Evolutionary conservation across 1,140 invertebrate species (phyloP).

Genomic region (Atta colombica): DNA sequence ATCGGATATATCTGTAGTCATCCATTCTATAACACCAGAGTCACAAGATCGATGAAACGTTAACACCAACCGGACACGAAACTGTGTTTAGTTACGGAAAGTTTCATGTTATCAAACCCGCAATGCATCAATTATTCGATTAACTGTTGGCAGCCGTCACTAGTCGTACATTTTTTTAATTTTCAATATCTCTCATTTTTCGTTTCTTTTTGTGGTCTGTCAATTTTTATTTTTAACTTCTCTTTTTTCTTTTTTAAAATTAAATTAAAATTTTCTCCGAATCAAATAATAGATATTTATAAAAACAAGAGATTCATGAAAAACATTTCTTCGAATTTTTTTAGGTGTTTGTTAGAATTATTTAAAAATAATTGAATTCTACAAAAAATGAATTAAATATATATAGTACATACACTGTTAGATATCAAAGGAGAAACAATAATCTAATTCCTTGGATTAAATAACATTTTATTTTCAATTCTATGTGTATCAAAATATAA

Average conservation of each 20-base stretch:
- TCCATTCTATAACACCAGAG: slow-evolving; percentile 15
- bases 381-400: neutral
- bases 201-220: neutral
- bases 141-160: slow-evolving; percentile 46
- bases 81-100: slow-evolving; percentile 41
- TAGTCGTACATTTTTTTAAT: slow-evolving; percentile 16
- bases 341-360: neutral
- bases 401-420: too few species aligned
- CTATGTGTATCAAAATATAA: too few species aligned
- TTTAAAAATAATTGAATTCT: neutral
- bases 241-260: neutral
- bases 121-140: slow-evolving; percentile 64
- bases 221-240: slow-evolving; percentile 2
- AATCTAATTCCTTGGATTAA: too few species aligned
- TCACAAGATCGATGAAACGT: slow-evolving; percentile 71
- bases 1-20: slow-evolving; percentile 20
- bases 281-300: too few species aligned
- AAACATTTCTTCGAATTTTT: neutral
- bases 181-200: neutral
- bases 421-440: too few species aligned
- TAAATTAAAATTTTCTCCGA: neutral
- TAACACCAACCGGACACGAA: slow-evolving; percentile 43
- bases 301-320: neutral
- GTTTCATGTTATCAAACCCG: slow-evolving; percentile 41
- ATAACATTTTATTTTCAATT: too few species aligned